Evolutionary conservation across 2,888 invertebrate species (phyloP).

Genomic region (Drosophila planitibia): DNA sequence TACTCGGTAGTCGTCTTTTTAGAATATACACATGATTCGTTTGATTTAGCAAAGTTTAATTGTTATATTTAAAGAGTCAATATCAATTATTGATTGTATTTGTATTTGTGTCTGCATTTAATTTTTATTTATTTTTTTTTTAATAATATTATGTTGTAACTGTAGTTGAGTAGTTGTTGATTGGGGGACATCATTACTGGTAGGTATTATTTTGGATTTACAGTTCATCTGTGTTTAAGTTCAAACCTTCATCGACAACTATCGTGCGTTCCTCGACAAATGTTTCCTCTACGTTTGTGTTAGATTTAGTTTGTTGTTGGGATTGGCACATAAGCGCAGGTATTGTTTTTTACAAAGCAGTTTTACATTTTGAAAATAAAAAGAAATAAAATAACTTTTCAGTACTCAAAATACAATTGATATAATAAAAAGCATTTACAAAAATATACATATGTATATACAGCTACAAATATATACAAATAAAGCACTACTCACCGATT

Average conservation of each 20-base stretch:
- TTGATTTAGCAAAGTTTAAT: slow-evolving; percentile 72
- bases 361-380: slow-evolving; percentile 63
- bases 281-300: slow-evolving; percentile 82
- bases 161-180: slow-evolving; percentile 72
- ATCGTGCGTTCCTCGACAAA: slow-evolving; percentile 85
- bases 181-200: slow-evolving; percentile 65
- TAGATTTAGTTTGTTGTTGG: slow-evolving; percentile 51
- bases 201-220: slow-evolving; percentile 65
- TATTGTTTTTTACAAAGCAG: slow-evolving; percentile 65
- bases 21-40: slow-evolving; percentile 78
- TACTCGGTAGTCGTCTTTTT: slow-evolving; percentile 63
- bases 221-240: slow-evolving; percentile 82
- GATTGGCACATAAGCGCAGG: slow-evolving; percentile 69
- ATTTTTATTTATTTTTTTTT: slow-evolving; percentile 32
- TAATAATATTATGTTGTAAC: slow-evolving; percentile 59
- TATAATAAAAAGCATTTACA: slow-evolving; percentile 26
- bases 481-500: slow-evolving; percentile 81
- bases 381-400: slow-evolving; percentile 55
- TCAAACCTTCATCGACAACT: slow-evolving; percentile 85
- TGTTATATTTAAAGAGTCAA: slow-evolving; percentile 72
- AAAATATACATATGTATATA: slow-evolving; percentile 6
- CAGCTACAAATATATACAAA: neutral
- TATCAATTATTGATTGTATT: slow-evolving; percentile 68
- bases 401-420: slow-evolving; percentile 39
- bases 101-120: slow-evolving; percentile 29